phyloP scores from a whole-genome alignment of 2,888 invertebrate genomes.

The Hofmannophila pseudospretella region DNA sequence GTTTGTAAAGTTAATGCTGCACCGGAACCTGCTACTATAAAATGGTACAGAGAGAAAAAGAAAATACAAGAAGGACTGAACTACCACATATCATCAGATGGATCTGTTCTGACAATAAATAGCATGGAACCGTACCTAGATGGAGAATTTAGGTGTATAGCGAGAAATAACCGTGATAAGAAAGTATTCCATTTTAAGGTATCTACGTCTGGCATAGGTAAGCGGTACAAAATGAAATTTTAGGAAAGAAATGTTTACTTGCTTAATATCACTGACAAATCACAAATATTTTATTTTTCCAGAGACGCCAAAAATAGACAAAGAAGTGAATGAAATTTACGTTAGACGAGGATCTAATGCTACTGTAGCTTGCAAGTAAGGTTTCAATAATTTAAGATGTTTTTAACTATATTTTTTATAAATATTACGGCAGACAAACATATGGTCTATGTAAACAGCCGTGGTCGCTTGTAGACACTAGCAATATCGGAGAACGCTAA shows the following conservation, averaged over 20 bases:
- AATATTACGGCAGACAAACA: too few species aligned
- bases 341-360: conserved; percentile 18
- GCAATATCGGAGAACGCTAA: too few species aligned
- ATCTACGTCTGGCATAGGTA: conserved; percentile 30
- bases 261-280: not conserved
- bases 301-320: conserved; percentile 36
- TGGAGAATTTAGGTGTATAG: conserved; percentile 32
- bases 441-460: too few species aligned
- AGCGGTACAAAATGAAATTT: conserved; percentile 6
- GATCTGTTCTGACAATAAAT: conserved; percentile 26
- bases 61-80: conserved; percentile 17
- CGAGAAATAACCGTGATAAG: conserved; percentile 20
- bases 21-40: conserved; percentile 32
- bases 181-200: conserved; percentile 25
- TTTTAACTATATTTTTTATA: too few species aligned
- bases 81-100: conserved; percentile 24
- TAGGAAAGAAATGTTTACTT: not conserved
- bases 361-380: conserved; percentile 36
- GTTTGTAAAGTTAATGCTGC: conserved; percentile 31
- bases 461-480: too few species aligned
- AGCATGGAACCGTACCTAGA: conserved; percentile 24
- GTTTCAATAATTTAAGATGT: too few species aligned
- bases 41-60: conserved; percentile 30
- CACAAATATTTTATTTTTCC: conserved; percentile 6
- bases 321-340: conserved; percentile 12